Base-by-base conservation (phyloP, 1,140 invertebrate species). In the Heliothis virescens region DNA sequence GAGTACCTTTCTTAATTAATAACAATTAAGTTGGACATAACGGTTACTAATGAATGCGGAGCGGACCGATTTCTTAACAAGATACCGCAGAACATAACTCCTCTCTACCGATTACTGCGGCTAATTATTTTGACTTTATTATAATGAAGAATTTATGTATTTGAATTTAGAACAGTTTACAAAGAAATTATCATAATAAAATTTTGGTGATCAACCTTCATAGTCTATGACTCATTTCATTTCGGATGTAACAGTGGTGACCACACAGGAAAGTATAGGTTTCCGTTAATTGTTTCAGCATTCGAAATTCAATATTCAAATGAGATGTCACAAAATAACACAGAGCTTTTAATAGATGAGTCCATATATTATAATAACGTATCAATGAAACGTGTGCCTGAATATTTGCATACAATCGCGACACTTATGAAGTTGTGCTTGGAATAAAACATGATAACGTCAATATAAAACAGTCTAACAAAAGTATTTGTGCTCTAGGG, bases 371-470 rank as follows among this genome's bases (percentile, higher is more conserved):
- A 65, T 11, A 53, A 18, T 47, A 26, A 26, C 21, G n/a, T 63
- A 76, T 65, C 47, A 48, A 65, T 29, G 15, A 63, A 53, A 76
- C 34, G 10, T 29, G 72, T 77, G 80, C 72, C 50, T 12, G 3
- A 77, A 4, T 18, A 83, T 85, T 83, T 82, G 83, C 81, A 85
- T 79, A 85, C 81, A 85, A 83, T 85, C n/a, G 81, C 75, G 52
- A 72, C 71, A 48, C 65, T 77, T 75, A 82, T 69, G 69, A 79
- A 50, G 34, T 69, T 79, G 69, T 29, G 57, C 18, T n/a, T 29
- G 21, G 74, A 76, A 76, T 76, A 34, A 63, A 65, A 41, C 59
- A 55, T 34, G 69, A 15, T 15, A 10, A 29, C 29, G 48, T 78
- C 47, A 21, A 77, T 74, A 76, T 55, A 50, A 53, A 18, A 80